These are phyloP conservation scores for Andrena chrysosceles DNA, from an alignment of 2,888 invertebrate genomes.

Conservation along the genomic window DNA sequence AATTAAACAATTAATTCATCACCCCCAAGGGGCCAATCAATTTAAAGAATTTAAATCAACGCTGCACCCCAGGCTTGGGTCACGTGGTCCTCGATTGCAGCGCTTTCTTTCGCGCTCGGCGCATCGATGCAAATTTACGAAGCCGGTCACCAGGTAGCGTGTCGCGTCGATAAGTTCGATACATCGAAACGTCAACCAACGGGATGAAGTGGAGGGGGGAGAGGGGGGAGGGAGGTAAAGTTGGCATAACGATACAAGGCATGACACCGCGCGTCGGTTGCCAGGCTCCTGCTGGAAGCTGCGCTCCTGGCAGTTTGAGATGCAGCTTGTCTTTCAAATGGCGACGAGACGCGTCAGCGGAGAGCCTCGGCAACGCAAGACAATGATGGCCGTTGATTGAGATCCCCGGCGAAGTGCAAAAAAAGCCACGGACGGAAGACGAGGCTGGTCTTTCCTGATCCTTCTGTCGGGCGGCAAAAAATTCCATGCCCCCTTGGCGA, in stretches of 20 bases:
- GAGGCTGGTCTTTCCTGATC: conserved; percentile 71
- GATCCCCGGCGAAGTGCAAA: conserved; percentile 48
- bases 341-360: conserved; percentile 71
- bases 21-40: not conserved
- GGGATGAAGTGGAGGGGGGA: not conserved
- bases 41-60: not conserved
- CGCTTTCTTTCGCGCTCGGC: conserved; percentile 25
- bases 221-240: not conserved
- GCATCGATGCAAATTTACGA: conserved; percentile 68
- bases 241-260: conserved; percentile 33
- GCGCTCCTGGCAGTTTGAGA: conserved; percentile 81
- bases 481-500: conserved; percentile 84
- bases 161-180: conserved; percentile 74
- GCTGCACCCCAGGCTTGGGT: not conserved
- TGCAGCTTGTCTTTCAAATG: conserved; percentile 82
- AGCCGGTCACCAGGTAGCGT: conserved; percentile 59
- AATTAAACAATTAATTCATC: not conserved
- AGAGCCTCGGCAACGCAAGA: conserved; percentile 64
- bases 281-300: conserved; percentile 77
- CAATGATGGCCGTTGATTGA: conserved; percentile 55
- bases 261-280: conserved; percentile 31
- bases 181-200: conserved; percentile 70
- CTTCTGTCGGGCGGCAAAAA: conserved; percentile 79
- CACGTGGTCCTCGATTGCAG: conserved; percentile 39
- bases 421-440: conserved; percentile 64